These are phyloP conservation scores for Pristionchus japonicus DNA, from an alignment of 2,888 invertebrate species.

Conservation along the genomic window DNA sequence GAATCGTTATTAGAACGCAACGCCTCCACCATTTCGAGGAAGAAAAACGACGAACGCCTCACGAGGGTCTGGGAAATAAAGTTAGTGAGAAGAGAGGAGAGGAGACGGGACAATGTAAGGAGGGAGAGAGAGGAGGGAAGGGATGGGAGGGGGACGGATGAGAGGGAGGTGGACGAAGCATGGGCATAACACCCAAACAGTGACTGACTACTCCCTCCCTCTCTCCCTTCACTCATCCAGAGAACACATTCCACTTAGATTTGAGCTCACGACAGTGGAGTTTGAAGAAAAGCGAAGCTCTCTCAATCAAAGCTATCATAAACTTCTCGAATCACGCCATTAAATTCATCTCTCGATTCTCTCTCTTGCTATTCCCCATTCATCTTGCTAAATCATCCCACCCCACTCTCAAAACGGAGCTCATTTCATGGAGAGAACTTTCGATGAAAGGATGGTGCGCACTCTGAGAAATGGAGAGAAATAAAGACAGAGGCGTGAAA, in stretches of 20 bases:
- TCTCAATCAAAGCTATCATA: not conserved
- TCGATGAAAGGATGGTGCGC: not conserved
- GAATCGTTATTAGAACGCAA: not conserved
- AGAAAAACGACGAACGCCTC: not conserved
- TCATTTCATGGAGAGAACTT: not conserved
- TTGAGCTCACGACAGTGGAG: not conserved
- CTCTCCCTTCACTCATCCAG: not conserved
- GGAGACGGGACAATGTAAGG: not conserved
- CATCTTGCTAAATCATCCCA: conserved; percentile 29
- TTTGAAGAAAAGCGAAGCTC: not conserved
- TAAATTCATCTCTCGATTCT: not conserved
- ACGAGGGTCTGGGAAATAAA: conserved; percentile 23
- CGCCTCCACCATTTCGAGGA: not conserved
- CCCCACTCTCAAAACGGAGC: not conserved
- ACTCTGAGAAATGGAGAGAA: not conserved
- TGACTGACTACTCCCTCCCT: not conserved
- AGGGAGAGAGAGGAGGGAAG: not conserved
- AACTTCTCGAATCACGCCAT: not conserved
- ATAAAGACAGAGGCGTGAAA: not conserved
- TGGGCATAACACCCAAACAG: conserved; percentile 30
- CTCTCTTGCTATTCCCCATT: not conserved
- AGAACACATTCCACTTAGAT: not conserved
- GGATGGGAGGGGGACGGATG: not conserved
- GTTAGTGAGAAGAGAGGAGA: not conserved
- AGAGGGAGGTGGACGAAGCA: conserved; percentile 12